Base-by-base conservation (phyloP, 2,888 invertebrate species). In the Trichogramma dendrolimi region DNA sequence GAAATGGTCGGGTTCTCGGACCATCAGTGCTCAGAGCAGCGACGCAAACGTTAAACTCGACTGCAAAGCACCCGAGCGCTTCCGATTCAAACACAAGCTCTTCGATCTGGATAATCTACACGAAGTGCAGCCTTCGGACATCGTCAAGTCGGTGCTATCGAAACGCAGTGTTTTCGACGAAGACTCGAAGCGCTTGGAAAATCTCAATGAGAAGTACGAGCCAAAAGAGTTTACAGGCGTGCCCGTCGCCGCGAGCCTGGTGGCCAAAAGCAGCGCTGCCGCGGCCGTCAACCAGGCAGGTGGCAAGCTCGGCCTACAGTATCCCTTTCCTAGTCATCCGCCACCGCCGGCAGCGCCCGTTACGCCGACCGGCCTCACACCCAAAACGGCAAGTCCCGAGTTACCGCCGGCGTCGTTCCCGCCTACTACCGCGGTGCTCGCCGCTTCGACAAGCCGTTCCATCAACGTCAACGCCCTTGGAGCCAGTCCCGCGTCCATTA, bases 101-200 rank as follows among this genome's bases (percentile, higher is more conserved):
- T 84, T 92, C 49, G 91, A 92, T 71, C 82, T 92, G 63, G 90
- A 92, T 75, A 90, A 91, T 75, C 85, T 91, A 64, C 86, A 87
- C 72, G 89, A 90, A 73, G 85, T 91, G 63, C 92, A 95, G 76
- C 96, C 95, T 0, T 96, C 96, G 39, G 95, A 95, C 72, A 95
- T 96, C 72, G 92, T 95, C 47, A 92, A 93, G 73, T 92, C 94
- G 39, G 86, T 97, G 71, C 84, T 96, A 72, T 93, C 95, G 5
- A 93, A 94, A 79, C 88, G 91, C 67, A 95, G 94, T 57, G 93
- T 97, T 58, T 96, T 97, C 80, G 97, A 97, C 77, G 96, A 96
- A 79, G 97, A 97, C 78, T 87, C 91, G 48, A 94, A 96, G 80
- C 84, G 97, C 44, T 83, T 97, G 62, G 95, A 95, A 79, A 92